phyloP scores from a whole-genome alignment of 2,888 invertebrate genomes.

The Yponomeuta malinellus region DNA sequence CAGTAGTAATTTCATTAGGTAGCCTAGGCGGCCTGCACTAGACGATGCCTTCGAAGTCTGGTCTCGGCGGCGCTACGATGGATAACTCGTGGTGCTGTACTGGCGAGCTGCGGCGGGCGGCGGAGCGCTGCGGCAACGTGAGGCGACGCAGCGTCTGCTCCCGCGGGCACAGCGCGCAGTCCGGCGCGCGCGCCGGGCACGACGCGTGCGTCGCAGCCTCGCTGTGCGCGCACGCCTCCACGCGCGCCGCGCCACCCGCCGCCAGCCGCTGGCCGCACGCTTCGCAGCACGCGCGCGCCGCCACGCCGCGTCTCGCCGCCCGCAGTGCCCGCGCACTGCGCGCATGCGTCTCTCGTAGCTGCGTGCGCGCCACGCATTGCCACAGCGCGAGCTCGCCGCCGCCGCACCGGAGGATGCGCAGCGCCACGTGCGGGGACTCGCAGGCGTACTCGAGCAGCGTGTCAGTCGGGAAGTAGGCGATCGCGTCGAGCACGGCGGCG shows the following conservation, averaged over 20 bases:
- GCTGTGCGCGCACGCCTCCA: slow-evolving; percentile 12
- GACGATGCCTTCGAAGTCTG: slow-evolving; percentile 59
- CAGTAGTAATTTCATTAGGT: no score
- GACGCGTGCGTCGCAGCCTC: slow-evolving; percentile 22
- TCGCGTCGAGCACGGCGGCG: slow-evolving; percentile 15
- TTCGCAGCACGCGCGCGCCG: slow-evolving; percentile 48
- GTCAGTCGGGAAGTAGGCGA: slow-evolving; percentile 22
- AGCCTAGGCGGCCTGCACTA: slow-evolving; percentile 21
- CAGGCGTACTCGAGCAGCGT: slow-evolving; percentile 31
- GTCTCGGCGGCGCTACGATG: slow-evolving; percentile 59
- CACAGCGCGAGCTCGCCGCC: slow-evolving; percentile 18
- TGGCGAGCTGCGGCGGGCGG: slow-evolving; percentile 14
- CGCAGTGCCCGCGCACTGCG: slow-evolving; percentile 35
- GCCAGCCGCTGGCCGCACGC: slow-evolving; percentile 41
- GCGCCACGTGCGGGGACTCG: slow-evolving; percentile 32
- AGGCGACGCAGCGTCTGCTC: slow-evolving; percentile 25
- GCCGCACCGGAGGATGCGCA: neutral
- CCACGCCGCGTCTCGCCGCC: slow-evolving; percentile 44
- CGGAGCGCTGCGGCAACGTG: slow-evolving; percentile 31
- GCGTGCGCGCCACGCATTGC: slow-evolving; percentile 14
- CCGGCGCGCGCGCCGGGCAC: slow-evolving; percentile 37
- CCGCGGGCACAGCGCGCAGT: slow-evolving; percentile 41
- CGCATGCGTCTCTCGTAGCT: slow-evolving; percentile 31
- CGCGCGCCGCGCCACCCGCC: slow-evolving; percentile 22
- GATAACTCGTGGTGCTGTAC: slow-evolving; percentile 37